Conservation (phyloP, 2,888 invertebrate species). For the Agrotis exclamationis region DNA sequence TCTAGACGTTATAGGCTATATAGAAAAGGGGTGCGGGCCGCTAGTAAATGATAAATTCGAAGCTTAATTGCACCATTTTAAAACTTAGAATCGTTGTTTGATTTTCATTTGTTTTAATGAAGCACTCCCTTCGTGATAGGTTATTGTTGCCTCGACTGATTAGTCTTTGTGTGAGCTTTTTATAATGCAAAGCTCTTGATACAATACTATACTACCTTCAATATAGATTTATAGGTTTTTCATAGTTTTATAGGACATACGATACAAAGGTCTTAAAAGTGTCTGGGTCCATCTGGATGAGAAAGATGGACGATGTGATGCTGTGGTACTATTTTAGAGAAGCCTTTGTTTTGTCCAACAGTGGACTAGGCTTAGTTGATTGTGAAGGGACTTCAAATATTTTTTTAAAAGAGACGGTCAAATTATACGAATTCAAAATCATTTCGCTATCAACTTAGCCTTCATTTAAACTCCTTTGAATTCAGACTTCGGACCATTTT, state of each 20-base stretch:
- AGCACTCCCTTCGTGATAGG: constrained; percentile 7
- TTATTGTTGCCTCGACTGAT: not conserved
- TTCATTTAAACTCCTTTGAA: constrained; percentile 36
- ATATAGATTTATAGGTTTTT: no score
- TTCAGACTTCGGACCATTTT: constrained; percentile 26
- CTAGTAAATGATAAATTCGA: no score
- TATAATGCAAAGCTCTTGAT: not conserved
- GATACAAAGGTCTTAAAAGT: not conserved
- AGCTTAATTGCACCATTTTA: not conserved
- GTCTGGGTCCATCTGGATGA: not conserved
- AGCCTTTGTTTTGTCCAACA: no score
- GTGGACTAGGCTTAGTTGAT: no score
- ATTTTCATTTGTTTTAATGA: constrained; percentile 2
- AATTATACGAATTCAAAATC: constrained; percentile 11
- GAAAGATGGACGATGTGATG: no score
- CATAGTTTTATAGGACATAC: no score
- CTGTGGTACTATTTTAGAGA: no score
- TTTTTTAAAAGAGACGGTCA: no score
- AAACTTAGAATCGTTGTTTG: not conserved
- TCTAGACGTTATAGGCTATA: no score
- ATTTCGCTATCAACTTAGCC: constrained; percentile 9
- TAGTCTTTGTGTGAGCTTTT: not conserved
- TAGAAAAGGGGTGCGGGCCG: no score
- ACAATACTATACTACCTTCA: not conserved
- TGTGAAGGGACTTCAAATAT: no score